A percentile compares a stretch with the other conserved stretches of the same genome.
Conservation (phyloP, 2,797 vertebrate species). For the Sparus aurata region DNA sequence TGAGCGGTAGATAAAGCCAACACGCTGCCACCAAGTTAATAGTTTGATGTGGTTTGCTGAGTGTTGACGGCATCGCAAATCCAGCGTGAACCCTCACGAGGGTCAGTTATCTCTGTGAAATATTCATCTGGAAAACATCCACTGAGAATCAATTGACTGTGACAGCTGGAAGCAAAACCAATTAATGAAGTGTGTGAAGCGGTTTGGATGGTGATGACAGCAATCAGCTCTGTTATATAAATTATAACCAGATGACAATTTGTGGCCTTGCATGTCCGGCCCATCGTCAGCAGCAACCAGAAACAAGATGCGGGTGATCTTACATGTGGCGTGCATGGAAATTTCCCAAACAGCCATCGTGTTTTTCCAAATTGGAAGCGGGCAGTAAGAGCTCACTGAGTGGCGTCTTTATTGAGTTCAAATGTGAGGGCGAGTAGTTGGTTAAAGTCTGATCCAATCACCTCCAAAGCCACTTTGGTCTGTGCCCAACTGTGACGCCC, state of each 20-base stretch:
- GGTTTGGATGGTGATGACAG: conserved; percentile 14
- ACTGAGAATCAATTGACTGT: conserved; percentile 14
- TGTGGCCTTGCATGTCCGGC: background rate
- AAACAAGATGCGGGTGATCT: background rate
- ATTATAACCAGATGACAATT: background rate
- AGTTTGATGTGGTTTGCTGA: conserved; percentile 10
- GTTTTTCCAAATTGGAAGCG: background rate
- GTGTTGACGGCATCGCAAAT: conserved; percentile 1
- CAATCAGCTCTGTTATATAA: fast-evolving
- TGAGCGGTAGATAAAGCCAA: background rate
- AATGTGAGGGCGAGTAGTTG: background rate
- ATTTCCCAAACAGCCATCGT: background rate
- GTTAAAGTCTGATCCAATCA: conserved; percentile 15
- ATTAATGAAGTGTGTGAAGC: conserved; percentile 5
- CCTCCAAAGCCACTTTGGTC: background rate
- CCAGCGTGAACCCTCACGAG: conserved; percentile 25
- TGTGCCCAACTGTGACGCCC: background rate
- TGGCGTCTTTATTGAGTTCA: background rate
- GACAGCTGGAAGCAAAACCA: conserved; percentile 7
- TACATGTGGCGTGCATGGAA: background rate
- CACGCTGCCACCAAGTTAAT: background rate
- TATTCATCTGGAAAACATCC: conserved; percentile 32
- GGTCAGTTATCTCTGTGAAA: conserved; percentile 9
- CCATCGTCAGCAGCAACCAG: background rate
- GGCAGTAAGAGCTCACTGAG: background rate